Base-by-base conservation (phyloP, 2,113 vertebrate species). In the Mobula hypostoma region DNA sequence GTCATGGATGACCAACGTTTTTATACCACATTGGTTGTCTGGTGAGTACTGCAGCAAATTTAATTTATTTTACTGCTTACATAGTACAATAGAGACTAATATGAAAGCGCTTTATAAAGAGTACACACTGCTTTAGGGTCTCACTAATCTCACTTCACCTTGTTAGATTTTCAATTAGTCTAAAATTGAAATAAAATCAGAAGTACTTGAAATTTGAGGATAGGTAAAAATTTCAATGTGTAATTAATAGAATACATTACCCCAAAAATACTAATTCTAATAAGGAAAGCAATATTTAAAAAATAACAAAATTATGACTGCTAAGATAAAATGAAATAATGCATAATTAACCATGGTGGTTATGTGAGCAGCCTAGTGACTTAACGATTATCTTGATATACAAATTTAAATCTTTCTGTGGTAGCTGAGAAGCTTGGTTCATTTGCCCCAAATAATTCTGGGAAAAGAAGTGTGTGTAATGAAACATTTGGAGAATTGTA, bases 11-110 rank as follows among this genome's bases (percentile, higher is more conserved):
- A 95, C 95, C 19, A 96, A 97, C 17, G 95, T 96, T 0, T 29
- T 97, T 79, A 96, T 96, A 0, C 97, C 97, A 1, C 96, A 96
- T 63, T 97, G 96, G 97, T 94, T 97, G 58, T 96, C 96, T 66
- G 97, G 97, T 97, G 94, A 95, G 94, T 94, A 70, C 70, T 48
- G 91, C n/a, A 72, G 40, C 21, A 74, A 24, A 72, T 93, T 14
- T 14, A 15, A 32, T 93, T 15, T 93, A 56, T 93, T 93, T 66
- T 56, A 29, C 70, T 48, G 36, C 24, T 15, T 74, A 66, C 58
- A 66, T 7, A 87, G 63, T 88, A 11, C 56, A 66, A 14, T 6
- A 88, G 29, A 88, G 29, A 19, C 7, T 79, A 63, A n/a, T n/a
- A 27, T 32, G 27, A 29, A n/a, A 17, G 15, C n/a, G 14, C 48